Evolutionary conservation across 1,140 invertebrate genomes (phyloP).

Genomic region (Ruditapes philippinarum): DNA sequence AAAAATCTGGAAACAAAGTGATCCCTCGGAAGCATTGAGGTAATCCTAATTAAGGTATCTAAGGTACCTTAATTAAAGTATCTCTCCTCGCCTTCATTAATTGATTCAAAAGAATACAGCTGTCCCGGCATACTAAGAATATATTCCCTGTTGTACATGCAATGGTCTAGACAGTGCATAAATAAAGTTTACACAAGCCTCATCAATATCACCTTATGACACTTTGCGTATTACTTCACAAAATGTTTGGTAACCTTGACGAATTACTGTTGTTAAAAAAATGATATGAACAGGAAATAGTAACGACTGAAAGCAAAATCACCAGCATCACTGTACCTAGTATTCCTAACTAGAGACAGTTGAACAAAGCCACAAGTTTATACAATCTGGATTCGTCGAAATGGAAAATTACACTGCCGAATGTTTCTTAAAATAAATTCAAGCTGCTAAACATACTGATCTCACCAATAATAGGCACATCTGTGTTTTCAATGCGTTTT

Average conservation of each 20-base stretch:
- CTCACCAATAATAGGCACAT: constrained; percentile 41
- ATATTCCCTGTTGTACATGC: not conserved
- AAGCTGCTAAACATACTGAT: constrained; percentile 22
- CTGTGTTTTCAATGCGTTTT: not conserved
- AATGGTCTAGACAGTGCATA: not conserved
- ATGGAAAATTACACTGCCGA: not conserved
- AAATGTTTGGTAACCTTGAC: constrained; percentile 8
- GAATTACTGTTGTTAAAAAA: not conserved
- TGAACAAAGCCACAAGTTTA: not conserved
- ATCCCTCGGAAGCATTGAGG: too few species aligned
- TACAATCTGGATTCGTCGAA: constrained; percentile 40
- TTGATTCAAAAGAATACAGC: constrained; percentile 4
- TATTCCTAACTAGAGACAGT: constrained; percentile 6
- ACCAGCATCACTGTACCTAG: not conserved
- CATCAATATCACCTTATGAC: not conserved
- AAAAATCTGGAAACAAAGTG: too few species aligned
- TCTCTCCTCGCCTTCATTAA: not conserved
- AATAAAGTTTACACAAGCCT: not conserved
- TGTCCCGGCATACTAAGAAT: constrained; percentile 2
- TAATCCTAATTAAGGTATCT: too few species aligned
- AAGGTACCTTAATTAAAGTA: too few species aligned
- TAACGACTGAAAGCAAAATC: not conserved
- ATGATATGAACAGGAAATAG: not conserved
- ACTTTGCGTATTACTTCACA: not conserved
- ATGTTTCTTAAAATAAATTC: constrained; percentile 8